Conservation (phyloP, 2,113 vertebrate species). For the Ictidomys tridecemlineatus region DNA sequence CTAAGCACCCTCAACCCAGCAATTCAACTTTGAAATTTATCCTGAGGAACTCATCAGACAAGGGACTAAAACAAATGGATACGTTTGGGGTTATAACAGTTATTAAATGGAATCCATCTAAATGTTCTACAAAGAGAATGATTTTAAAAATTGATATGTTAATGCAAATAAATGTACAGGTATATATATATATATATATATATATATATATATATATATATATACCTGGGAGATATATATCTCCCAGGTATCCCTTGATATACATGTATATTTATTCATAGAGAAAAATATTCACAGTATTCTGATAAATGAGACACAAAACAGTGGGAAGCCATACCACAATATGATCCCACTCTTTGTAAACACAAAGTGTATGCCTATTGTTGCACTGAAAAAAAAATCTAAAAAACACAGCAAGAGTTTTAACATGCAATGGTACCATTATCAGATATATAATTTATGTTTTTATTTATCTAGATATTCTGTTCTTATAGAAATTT, state of each 20-base stretch:
- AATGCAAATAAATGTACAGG: not conserved
- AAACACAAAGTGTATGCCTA: not conserved
- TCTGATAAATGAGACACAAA: not conserved
- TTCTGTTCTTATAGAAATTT: constrained; percentile 21
- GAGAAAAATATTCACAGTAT: not conserved
- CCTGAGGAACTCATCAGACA: not conserved
- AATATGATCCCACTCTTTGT: not conserved
- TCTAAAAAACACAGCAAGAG: not conserved
- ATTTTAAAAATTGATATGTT: not conserved
- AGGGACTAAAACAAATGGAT: not conserved
- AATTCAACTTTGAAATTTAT: not conserved
- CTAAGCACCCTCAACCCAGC: not conserved
- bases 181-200: too few species aligned
- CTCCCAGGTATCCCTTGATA: not conserved
- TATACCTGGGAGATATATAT: too few species aligned
- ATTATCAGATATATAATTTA: not conserved
- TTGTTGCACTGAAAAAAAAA: not conserved
- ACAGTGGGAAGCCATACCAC: not conserved
- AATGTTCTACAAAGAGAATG: not conserved
- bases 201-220: too few species aligned
- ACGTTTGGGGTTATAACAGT: not conserved
- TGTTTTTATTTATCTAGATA: not conserved
- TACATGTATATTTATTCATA: not conserved
- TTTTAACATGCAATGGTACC: not conserved
- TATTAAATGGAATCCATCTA: not conserved